These are phyloP conservation scores for Peromyscus melanophrys DNA, from an alignment of 2,797 vertebrate species.

Conservation along the genomic window DNA sequence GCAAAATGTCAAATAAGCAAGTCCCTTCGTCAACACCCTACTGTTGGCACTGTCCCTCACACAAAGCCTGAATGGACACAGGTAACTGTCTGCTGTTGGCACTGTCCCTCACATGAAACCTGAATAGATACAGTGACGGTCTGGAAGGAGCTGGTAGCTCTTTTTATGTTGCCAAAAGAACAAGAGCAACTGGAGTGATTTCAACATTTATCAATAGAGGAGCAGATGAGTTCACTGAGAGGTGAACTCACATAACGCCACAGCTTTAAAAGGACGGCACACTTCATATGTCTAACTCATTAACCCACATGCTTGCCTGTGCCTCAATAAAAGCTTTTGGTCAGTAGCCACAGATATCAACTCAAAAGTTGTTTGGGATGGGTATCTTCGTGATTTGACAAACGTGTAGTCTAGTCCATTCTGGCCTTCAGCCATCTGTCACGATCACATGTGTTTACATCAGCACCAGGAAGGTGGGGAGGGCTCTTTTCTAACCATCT, in stretches of 20 bases:
- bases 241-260: background rate
- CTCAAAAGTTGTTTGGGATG: background rate
- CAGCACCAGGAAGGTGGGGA: background rate
- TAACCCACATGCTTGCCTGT: background rate
- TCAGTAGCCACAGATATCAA: background rate
- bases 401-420: background rate
- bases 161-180: conserved; percentile 14
- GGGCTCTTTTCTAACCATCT: background rate
- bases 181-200: background rate
- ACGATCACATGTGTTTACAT: background rate
- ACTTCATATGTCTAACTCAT: background rate
- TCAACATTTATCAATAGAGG: background rate
- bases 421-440: background rate
- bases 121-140: background rate
- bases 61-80: background rate
- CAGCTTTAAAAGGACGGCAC: background rate
- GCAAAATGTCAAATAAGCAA: background rate
- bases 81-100: background rate
- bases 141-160: background rate
- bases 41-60: background rate
- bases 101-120: background rate
- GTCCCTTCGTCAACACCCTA: background rate
- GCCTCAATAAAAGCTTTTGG: background rate
- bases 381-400: background rate
- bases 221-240: background rate